phyloP scores from a whole-genome alignment of 2,888 invertebrate genomes.

The Eristalinus sepulchralis region DNA sequence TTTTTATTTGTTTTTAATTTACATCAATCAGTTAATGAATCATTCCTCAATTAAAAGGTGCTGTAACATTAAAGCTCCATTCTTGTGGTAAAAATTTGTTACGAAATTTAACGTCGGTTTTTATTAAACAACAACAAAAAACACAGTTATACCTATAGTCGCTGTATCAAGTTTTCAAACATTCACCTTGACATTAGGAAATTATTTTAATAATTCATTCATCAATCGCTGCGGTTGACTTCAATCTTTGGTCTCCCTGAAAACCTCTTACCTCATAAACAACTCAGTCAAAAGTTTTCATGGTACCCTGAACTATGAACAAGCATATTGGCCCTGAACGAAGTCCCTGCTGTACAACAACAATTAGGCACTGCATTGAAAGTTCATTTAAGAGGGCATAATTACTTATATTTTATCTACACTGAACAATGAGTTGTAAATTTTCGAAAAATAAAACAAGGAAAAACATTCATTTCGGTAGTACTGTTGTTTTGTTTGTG shows the following conservation, averaged over 20 bases:
- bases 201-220: conserved; percentile 17
- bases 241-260: conserved; percentile 13
- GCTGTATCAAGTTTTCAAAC: too few species aligned
- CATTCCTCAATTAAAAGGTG: too few species aligned
- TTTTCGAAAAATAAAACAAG: conserved; percentile 18
- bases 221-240: not conserved
- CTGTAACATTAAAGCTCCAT: too few species aligned
- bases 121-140: too few species aligned
- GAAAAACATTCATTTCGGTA: conserved; percentile 7
- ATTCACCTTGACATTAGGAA: not conserved
- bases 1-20: too few species aligned
- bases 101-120: too few species aligned
- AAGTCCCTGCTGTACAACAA: not conserved
- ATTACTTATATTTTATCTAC: conserved; percentile 47
- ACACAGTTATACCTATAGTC: too few species aligned
- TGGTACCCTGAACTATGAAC: not conserved
- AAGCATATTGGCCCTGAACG: not conserved
- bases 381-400: conserved; percentile 36
- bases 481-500: not conserved
- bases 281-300: conserved; percentile 1
- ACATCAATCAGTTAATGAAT: too few species aligned
- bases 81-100: not conserved
- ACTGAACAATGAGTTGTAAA: conserved; percentile 15
- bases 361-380: conserved; percentile 13
- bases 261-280: conserved; percentile 6